A percentile compares a stretch with the other conserved stretches of the same genome.
Conservation (phyloP, 2,797 vertebrate genomes). For the Gymnopithys bicolor region DNA sequence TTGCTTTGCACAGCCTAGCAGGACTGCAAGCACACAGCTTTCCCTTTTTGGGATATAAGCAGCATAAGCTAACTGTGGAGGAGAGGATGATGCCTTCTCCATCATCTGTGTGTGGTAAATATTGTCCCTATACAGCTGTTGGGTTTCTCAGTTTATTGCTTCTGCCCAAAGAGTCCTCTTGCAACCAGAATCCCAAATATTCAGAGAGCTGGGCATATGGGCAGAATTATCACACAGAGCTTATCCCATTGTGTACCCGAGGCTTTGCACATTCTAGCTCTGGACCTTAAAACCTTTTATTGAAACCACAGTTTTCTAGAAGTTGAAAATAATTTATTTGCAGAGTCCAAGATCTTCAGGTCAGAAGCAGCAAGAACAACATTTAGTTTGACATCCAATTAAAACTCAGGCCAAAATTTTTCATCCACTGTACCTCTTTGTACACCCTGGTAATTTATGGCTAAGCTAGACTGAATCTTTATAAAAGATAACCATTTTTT, state of each 20-base stretch:
- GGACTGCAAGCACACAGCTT: neutral
- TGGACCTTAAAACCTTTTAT: neutral
- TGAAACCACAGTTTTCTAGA: neutral
- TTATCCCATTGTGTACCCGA: neutral
- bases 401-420: conserved; percentile 6
- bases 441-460: conserved; percentile 29
- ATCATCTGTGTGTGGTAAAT: neutral
- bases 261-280: neutral
- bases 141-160: neutral
- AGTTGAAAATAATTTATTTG: neutral
- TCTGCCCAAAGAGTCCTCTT: neutral
- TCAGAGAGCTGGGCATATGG: neutral
- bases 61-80: neutral
- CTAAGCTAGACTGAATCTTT: conserved; percentile 7
- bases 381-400: conserved; percentile 5
- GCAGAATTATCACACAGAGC: neutral
- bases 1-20: neutral
- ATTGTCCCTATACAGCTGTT: neutral
- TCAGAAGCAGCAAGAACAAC: neutral
- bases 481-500: conserved; percentile 20
- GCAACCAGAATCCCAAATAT: neutral
- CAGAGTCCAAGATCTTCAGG: neutral
- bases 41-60: neutral
- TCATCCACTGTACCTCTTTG: neutral
- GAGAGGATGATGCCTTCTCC: neutral